Percentiles rank a stretch among this genome's conserved stretches.
Evolutionary conservation across 2,113 vertebrate genomes (phyloP).

Genomic region (Xenopus borealis): DNA sequence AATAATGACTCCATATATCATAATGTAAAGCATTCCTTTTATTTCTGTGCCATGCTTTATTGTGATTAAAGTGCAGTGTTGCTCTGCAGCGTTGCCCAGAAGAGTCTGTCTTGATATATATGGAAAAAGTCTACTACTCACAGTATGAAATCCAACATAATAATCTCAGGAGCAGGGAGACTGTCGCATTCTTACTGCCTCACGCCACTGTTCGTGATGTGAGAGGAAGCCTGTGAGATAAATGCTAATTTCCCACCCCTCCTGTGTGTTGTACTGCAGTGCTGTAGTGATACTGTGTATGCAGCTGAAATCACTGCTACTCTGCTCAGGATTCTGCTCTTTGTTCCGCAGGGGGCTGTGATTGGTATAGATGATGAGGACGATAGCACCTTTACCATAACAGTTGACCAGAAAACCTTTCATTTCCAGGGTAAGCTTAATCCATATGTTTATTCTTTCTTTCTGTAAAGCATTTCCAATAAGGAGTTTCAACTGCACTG

Average conservation of each 20-base stretch:
- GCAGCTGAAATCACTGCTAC: slow-evolving; percentile 84
- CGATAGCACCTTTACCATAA: slow-evolving; percentile 99
- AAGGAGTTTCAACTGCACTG: slow-evolving; percentile 59
- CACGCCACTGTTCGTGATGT: not conserved
- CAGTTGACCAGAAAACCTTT: slow-evolving; percentile 99
- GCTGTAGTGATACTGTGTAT: slow-evolving; percentile 65
- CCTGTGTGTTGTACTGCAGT: slow-evolving; percentile 47
- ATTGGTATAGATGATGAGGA: slow-evolving; percentile 99
- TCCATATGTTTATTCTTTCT: slow-evolving; percentile 58
- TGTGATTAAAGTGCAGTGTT: too few species aligned
- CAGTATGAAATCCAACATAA: too few species aligned
- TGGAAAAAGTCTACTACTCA: too few species aligned
- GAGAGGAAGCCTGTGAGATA: not conserved
- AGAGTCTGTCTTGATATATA: too few species aligned
- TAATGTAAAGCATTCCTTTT: too few species aligned
- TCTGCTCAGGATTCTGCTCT: slow-evolving; percentile 80
- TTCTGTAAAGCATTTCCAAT: slow-evolving; percentile 56
- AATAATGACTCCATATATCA: too few species aligned
- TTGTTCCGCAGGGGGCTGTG: slow-evolving; percentile 96
- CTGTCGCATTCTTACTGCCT: not conserved
- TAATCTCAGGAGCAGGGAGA: too few species aligned
- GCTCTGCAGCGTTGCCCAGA: too few species aligned
- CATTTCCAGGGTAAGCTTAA: slow-evolving; percentile 97
- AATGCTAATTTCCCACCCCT: slow-evolving; percentile 14
- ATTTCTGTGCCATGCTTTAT: too few species aligned